Evolutionary conservation across 2,888 invertebrate genomes (phyloP), one percentile per base, ranked within the genome.

Genomic region (Phalera bucephala): DNA sequence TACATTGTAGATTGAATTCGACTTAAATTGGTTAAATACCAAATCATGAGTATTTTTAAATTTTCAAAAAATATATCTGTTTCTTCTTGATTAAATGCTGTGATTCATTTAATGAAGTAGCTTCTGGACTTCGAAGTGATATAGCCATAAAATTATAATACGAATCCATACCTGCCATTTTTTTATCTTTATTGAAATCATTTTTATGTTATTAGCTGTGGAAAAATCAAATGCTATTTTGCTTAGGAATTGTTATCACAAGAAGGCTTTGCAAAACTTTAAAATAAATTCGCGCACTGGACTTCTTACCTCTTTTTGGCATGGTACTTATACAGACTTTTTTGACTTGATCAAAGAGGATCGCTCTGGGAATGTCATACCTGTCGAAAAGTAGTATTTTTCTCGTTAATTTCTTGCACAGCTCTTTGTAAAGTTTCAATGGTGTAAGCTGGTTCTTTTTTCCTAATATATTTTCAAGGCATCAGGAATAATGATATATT

Each of bases 161-260:
- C 48, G 46, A 50, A 37, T 47, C 52, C 20, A 40, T 41, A 4
- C 46, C 52, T 33, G 47, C 43, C 36, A 50, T 45, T 29, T 23
- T 5, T 1, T 40, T 43, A 26, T 43, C 29, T 45, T 44, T 48
- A 33, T 48, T 43, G 10, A 22, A 30, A 19, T 30, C 8, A 30
- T 17, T 30, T 17, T 30, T 36, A 50, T 27, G 10, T 49, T 42
- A 26, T 47, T 47, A 6, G 39, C 43, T 6, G 33, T 20, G 27
- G 46, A 48, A 50, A 48, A 52, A 37, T 51, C 33, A 20, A 47
- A 53, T n/a, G 52, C 44, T 23, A 50, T 45, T 32, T 52, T 51
- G 33, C 44, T 33, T n/a, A 45, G 19, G 1, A 14, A 42, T 44
- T 32, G 46, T 48, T 40, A 51, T 31, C 17, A 42, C 43, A 40